Conservation (phyloP, 2,888 invertebrate species). For the Acronicta alni region DNA sequence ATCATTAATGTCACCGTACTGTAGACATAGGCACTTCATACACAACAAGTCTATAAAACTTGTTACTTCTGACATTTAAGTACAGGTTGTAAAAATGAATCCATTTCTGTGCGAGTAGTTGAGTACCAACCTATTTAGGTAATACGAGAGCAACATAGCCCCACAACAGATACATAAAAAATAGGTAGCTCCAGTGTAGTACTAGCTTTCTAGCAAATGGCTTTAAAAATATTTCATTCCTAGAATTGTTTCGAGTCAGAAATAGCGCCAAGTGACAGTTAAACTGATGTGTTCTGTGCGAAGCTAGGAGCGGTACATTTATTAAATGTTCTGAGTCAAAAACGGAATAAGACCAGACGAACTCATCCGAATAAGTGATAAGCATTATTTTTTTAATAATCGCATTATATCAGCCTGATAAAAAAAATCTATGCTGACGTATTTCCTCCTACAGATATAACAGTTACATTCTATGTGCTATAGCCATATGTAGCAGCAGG, state of each 20-base stretch:
- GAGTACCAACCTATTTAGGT: no score
- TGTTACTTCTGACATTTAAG: slow-evolving; percentile 16
- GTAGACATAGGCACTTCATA: no score
- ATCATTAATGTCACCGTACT: no score
- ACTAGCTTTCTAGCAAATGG: slow-evolving; percentile 83
- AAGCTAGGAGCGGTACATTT: slow-evolving; percentile 78
- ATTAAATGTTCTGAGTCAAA: slow-evolving; percentile 72
- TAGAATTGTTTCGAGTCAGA: slow-evolving; percentile 83
- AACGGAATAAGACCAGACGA: slow-evolving; percentile 56
- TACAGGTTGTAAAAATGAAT: slow-evolving; percentile 19
- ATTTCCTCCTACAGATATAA: slow-evolving; percentile 27
- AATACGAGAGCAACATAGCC: slow-evolving; percentile 27
- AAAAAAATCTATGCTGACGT: background rate
- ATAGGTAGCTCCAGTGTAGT: slow-evolving; percentile 71
- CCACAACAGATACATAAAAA: slow-evolving; percentile 71
- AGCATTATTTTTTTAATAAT: background rate
- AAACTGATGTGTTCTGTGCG: slow-evolving; percentile 80
- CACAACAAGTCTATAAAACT: slow-evolving; percentile 16
- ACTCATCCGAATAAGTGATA: slow-evolving; percentile 49
- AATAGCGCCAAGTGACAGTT: slow-evolving; percentile 84
- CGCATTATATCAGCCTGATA: no score
- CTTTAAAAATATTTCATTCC: slow-evolving; percentile 87
- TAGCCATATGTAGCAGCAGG: slow-evolving; percentile 42
- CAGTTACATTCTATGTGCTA: slow-evolving; percentile 37
- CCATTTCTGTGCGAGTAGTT: slow-evolving; percentile 22